Evolutionary conservation across 2,888 invertebrate species (phyloP).

Genomic region (Xanthia icteritia): DNA sequence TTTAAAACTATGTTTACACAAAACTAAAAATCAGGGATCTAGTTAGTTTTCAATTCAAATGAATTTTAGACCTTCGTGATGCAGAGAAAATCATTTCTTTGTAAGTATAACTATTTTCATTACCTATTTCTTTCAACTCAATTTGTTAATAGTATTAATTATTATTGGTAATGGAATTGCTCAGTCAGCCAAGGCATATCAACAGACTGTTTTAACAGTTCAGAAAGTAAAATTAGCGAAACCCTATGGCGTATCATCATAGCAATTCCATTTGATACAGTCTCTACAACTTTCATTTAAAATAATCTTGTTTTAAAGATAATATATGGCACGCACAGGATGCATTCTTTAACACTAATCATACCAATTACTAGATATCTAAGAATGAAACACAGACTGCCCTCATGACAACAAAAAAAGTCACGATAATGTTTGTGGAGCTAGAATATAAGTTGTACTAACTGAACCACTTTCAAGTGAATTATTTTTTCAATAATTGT

Average conservation of each 20-base stretch:
- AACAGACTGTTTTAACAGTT: slow-evolving; percentile 79
- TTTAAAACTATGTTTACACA: no score
- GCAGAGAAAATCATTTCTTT: no score
- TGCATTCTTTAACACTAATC: not conserved
- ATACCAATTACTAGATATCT: not conserved
- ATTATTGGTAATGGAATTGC: slow-evolving; percentile 62
- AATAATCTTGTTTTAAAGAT: slow-evolving; percentile 12
- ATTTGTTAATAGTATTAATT: slow-evolving; percentile 4
- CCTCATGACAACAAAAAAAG: not conserved
- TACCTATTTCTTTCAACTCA: no score
- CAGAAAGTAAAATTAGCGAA: slow-evolving; percentile 83
- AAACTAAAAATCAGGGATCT: no score
- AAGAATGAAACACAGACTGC: not conserved
- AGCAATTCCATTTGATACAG: slow-evolving; percentile 61
- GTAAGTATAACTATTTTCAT: no score
- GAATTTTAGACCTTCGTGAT: no score
- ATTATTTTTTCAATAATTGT: not conserved
- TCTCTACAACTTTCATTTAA: slow-evolving; percentile 8
- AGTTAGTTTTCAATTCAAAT: no score
- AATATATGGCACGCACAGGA: not conserved
- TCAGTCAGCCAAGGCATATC: slow-evolving; percentile 90
- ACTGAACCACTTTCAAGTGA: not conserved
- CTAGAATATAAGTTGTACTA: not conserved
- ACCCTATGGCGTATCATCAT: slow-evolving; percentile 88
- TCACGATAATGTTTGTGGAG: not conserved